Base-by-base conservation (phyloP, 2,888 invertebrate species). In the Drosophila paramelanica region DNA sequence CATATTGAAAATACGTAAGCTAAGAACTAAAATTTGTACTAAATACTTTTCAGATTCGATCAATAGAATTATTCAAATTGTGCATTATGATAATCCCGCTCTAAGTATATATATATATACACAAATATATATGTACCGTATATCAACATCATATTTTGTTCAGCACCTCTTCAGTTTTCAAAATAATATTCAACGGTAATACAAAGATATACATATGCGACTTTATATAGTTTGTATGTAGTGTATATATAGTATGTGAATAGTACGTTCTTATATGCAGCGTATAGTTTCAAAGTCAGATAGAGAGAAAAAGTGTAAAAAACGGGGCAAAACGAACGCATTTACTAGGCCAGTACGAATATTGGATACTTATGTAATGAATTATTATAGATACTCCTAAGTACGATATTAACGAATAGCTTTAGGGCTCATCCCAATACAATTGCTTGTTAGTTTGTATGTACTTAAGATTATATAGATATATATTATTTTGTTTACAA, bases 401-500 rank as follows among this genome's bases (percentile, higher is more conserved):
- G 23, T 62, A 77, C 43, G 25, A 61, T 67, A 62, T 67, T 62
- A 62, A 57, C 61, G 46, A 72, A 43, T 67, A 72, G 73, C 74
- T 45, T 25, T 47, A 47, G 65, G 53, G 49, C 23, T 59, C 53
- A 47, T 70, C 51, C 70, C 65, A 68, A 36, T 70, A 68, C 70
- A 80, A 57, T 72, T 67, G 45, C 43, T 56, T 51, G 79, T 81
- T 72, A 85, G 76, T 74, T 81, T 65, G n/a, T 55, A 38, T 50
- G 43, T 43, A 68, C 83, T 81, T 81, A 82, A 66, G 42, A 50
- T 42, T 14, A 51, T 17, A 23, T 33, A 7, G 33, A 6, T 49
- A 36, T 45, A 57, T 49, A 72, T 38, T 67, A 14, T 57, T 47
- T 43, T 56, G 39, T 46, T 66, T 83, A 83, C 80, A 79, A 67